Evolutionary conservation across 64 coral and sea anemone genomes (phyloP), one percentile per base, ranked within the genome.

Genomic region (Montipora cactus): DNA sequence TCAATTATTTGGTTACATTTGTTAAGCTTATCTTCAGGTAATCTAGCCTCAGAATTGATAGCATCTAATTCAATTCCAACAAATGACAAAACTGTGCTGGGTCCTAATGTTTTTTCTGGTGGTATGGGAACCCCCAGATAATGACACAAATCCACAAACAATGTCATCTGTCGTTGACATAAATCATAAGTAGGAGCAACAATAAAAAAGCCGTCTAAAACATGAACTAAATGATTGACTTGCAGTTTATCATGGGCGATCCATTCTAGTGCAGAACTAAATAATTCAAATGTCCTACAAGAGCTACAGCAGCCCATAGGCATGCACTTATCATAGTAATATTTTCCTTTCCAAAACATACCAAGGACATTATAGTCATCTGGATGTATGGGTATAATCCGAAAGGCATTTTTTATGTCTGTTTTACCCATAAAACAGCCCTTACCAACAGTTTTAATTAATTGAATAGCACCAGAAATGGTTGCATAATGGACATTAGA

Each of bases 11-110:
- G 11, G 5, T 12, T 37, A 37, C 84, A 59, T 47, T 82, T 89
- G 4, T 20, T 12, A 10, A 82, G 13, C 49, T 89, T 89, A 12
- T 92, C 90, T 8, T 7, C 3, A 45, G 79, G 78, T 19, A 92
- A 37, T 7, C 90, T 45, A 10, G 74, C 85, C 57, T 79, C 78
- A 2, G 19, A 7, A 16, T 19, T 2, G 15, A 70, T 19, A 10
- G 83, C 79, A 55, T 93, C 81, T 22, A 87, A n/a, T 70, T 93
- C 92, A 50, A 93, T 88, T 23, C 73, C 92, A 64, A 58, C 74
- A 52, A 93, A 88, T 11, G 57, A 52, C 7, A 93, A 4, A 49
- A 18, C 61, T 3, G 18, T 62, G 0, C 25, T 19, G 12, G 83
- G 74, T 0, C 75, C 80, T 8, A 75, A 12, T 3, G 91, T 93